These are phyloP conservation scores for Pristionchus japonicus DNA, from an alignment of 2,888 invertebrate species.

Conservation along the genomic window DNA sequence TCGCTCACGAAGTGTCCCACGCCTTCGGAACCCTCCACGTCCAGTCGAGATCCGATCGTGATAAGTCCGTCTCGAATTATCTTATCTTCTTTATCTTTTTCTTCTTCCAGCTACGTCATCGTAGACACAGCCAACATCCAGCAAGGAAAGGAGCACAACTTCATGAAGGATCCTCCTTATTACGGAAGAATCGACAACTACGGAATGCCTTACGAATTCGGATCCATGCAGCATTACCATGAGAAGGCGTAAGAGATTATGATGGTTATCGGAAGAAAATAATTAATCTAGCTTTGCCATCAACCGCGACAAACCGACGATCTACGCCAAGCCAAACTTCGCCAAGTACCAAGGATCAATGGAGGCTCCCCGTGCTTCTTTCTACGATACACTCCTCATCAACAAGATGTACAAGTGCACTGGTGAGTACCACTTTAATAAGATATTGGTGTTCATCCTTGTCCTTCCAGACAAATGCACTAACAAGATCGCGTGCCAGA, in stretches of 20 bases:
- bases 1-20: constrained; percentile 32
- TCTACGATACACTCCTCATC: neutral
- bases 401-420: constrained; percentile 36
- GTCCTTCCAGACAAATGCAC: constrained; percentile 5
- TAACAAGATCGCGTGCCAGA: neutral
- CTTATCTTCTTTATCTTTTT: no score
- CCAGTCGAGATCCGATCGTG: constrained; percentile 39
- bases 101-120: neutral
- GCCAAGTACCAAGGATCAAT: neutral
- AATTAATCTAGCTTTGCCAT: neutral
- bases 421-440: neutral
- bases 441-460: neutral
- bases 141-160: constrained; percentile 3
- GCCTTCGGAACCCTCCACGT: constrained; percentile 43
- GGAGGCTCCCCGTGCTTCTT: neutral
- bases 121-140: neutral
- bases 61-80: neutral
- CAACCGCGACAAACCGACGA: neutral
- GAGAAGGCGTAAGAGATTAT: neutral
- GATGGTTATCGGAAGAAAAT: neutral
- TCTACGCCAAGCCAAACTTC: neutral
- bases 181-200: neutral
- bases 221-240: constrained; percentile 23
- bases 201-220: constrained; percentile 12
- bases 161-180: neutral